Evolutionary conservation across 2,113 vertebrate species (phyloP).

Genomic region (Pluvianellus socialis): DNA sequence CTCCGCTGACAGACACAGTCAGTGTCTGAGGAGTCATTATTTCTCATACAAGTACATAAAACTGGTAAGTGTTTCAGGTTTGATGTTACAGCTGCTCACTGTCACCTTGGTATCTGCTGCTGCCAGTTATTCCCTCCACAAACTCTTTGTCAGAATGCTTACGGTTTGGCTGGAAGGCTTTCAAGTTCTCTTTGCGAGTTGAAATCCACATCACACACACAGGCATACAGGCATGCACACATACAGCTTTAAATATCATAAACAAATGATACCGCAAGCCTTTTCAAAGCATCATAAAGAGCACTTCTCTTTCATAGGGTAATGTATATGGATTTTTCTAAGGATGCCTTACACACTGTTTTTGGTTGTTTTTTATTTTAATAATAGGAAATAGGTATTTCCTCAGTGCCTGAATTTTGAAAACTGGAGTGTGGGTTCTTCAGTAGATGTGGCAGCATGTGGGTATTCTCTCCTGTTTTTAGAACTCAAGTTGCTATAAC

Average conservation of each 20-base stretch:
- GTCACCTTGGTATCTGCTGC: constrained; percentile 40
- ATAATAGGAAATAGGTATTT: constrained; percentile 54
- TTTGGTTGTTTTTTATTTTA: not conserved
- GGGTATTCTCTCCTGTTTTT: constrained; percentile 41
- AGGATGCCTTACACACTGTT: not conserved
- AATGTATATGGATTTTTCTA: not conserved
- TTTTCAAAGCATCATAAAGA: constrained; percentile 18
- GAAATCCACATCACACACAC: constrained; percentile 6
- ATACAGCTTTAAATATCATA: not conserved
- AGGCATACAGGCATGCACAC: not conserved
- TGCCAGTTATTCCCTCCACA: constrained; percentile 42
- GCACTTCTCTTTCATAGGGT: not conserved
- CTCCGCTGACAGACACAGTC: not conserved
- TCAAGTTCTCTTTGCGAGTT: constrained; percentile 8
- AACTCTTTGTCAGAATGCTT: constrained; percentile 26
- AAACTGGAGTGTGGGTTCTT: constrained; percentile 23
- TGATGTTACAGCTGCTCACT: constrained; percentile 57
- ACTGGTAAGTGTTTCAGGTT: constrained; percentile 17
- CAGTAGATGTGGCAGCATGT: constrained; percentile 43
- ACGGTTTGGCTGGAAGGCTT: constrained; percentile 31
- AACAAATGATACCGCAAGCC: constrained; percentile 3
- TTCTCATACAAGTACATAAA: constrained; percentile 33
- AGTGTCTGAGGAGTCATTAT: constrained; percentile 18
- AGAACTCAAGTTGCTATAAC: constrained; percentile 63
- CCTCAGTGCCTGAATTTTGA: constrained; percentile 29